Evolutionary conservation across 2,888 invertebrate species (phyloP).

Genomic region (Ormyrus pomaceus): DNA sequence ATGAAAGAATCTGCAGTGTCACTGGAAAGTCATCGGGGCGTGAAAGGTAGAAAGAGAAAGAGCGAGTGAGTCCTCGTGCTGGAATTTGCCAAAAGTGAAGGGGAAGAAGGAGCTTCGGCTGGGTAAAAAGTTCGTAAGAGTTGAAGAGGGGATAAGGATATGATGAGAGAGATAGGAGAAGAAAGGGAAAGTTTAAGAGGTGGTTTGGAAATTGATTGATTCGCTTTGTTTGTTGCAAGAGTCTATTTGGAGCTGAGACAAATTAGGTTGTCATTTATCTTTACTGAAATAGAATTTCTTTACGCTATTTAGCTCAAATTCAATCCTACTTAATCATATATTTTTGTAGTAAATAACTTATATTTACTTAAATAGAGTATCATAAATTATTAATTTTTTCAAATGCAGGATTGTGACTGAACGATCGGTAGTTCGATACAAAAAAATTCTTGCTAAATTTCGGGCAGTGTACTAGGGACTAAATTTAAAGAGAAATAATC

Average conservation of each 20-base stretch:
- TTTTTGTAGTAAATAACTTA: no score
- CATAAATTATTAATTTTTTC: no score
- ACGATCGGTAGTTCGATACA: no score
- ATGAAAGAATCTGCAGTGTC: conserved; percentile 54
- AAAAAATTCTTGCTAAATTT: no score
- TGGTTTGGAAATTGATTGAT: conserved; percentile 45
- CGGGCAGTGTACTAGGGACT: no score
- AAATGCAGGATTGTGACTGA: no score
- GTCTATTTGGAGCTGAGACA: conserved; percentile 7
- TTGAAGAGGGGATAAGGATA: conserved; percentile 13
- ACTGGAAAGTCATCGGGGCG: conserved; percentile 49
- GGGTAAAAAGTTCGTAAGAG: conserved; percentile 7
- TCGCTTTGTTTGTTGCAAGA: conserved; percentile 45
- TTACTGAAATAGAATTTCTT: not conserved
- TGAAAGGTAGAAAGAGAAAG: conserved; percentile 40
- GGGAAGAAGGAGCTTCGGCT: not conserved
- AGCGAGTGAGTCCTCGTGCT: not conserved
- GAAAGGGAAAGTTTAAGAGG: conserved; percentile 24
- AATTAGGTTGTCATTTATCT: not conserved
- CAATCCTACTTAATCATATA: no score
- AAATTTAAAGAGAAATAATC: no score
- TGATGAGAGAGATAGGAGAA: conserved; percentile 4
- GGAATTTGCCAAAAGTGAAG: conserved; percentile 23
- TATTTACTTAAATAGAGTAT: no score
- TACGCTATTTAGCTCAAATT: no score